Evolutionary conservation across 2,797 vertebrate genomes (phyloP).

Genomic region (Gobio occitaniae): DNA sequence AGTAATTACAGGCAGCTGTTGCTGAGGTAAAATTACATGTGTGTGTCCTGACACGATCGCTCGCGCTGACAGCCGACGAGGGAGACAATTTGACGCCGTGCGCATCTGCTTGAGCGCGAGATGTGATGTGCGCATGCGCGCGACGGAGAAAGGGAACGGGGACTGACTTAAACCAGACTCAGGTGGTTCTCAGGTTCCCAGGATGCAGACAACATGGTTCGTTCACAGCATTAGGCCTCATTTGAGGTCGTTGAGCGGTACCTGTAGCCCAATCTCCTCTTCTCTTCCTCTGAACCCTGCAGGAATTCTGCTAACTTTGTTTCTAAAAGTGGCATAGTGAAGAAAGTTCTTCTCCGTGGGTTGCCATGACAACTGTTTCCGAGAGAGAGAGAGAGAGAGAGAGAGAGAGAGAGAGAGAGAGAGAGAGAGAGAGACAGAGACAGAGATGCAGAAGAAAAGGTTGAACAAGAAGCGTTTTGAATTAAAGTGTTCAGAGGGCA

Average conservation of each 20-base stretch:
- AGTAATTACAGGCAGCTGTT: slow-evolving; percentile 55
- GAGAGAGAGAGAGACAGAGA: slow-evolving; percentile 13
- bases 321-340: slow-evolving; percentile 37
- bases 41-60: slow-evolving; percentile 39
- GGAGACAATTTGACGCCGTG: slow-evolving; percentile 28
- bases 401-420: too few relatives aligned
- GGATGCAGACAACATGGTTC: not conserved
- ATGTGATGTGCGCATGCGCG: slow-evolving; percentile 16
- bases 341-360: slow-evolving; percentile 44
- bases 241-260: slow-evolving; percentile 39
- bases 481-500: not conserved
- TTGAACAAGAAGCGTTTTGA: not conserved
- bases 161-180: slow-evolving; percentile 28
- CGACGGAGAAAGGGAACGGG: slow-evolving; percentile 36
- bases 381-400: slow-evolving; percentile 19
- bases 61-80: slow-evolving; percentile 6
- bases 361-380: slow-evolving; percentile 52
- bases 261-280: slow-evolving; percentile 40
- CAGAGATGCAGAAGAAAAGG: not conserved
- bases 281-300: slow-evolving; percentile 10
- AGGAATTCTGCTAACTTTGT: slow-evolving; percentile 54
- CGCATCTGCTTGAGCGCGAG: slow-evolving; percentile 40
- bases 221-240: slow-evolving; percentile 18
- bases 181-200: not conserved
- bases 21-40: slow-evolving; percentile 52